Conservation (phyloP, 92 coral and sea anemone genomes). For the Porites rus region DNA sequence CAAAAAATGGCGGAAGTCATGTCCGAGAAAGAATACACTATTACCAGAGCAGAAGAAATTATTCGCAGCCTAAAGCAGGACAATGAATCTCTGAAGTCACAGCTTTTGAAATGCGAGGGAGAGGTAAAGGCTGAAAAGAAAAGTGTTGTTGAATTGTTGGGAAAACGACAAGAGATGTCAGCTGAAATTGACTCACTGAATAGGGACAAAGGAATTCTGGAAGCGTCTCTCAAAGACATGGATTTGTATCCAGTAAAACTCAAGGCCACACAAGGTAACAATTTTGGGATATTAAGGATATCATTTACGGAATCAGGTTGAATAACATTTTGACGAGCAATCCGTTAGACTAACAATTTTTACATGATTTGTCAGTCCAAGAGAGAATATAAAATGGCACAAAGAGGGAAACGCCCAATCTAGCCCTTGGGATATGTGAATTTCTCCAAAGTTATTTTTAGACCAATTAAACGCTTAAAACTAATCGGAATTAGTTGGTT, state of each 20-base stretch:
- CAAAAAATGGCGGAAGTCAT: constrained; percentile 46
- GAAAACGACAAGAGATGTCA: constrained; percentile 10
- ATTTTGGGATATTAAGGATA: not conserved
- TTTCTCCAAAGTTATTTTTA: too few relatives aligned
- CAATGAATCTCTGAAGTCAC: constrained; percentile 32
- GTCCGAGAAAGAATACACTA: constrained; percentile 39
- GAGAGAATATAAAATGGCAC: too few relatives aligned
- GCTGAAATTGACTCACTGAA: constrained; percentile 35
- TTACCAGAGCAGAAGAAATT: constrained; percentile 47
- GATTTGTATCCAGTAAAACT: constrained; percentile 61
- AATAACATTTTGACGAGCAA: too few relatives aligned
- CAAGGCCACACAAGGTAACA: constrained; percentile 59
- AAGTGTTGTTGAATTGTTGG: constrained; percentile 31
- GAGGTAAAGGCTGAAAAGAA: constrained; percentile 43
- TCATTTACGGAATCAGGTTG: too few relatives aligned
- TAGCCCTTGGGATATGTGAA: too few relatives aligned
- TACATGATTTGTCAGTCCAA: too few relatives aligned
- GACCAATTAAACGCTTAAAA: too few relatives aligned
- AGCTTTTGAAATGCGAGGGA: constrained; percentile 9
- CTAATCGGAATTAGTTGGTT: too few relatives aligned
- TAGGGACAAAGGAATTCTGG: constrained; percentile 56
- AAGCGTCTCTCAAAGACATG: constrained; percentile 63
- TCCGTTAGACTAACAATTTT: too few relatives aligned
- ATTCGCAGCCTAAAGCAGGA: constrained; percentile 50
- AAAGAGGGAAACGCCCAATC: too few relatives aligned